Evolutionary conservation across 2,888 invertebrate genomes (phyloP).

Genomic region (Acleris literana): DNA sequence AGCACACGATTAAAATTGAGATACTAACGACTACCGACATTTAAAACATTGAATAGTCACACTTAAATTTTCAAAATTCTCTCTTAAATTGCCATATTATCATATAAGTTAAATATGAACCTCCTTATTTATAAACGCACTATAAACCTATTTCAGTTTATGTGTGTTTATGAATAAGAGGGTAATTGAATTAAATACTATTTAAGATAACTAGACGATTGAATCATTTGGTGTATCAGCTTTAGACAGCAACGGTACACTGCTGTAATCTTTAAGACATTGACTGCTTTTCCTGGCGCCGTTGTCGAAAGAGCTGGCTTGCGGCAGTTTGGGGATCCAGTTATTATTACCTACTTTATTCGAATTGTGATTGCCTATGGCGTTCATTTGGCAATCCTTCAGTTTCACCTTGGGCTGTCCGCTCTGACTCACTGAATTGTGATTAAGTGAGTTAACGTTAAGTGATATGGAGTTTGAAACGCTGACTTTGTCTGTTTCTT

Average conservation of each 20-base stretch:
- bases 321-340: conserved; percentile 75
- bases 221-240: conserved; percentile 75
- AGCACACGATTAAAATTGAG: conserved; percentile 34
- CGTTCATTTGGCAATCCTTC: conserved; percentile 67
- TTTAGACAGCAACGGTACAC: conserved; percentile 75
- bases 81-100: conserved; percentile 38
- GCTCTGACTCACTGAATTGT: conserved; percentile 60
- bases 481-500: conserved; percentile 63
- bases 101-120: conserved; percentile 25
- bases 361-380: conserved; percentile 65
- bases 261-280: conserved; percentile 75
- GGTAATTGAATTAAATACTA: conserved; percentile 6
- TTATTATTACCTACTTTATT: conserved; percentile 79
- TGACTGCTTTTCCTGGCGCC: conserved; percentile 66
- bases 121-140: too few species aligned
- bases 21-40: conserved; percentile 36
- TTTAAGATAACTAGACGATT: conserved; percentile 56
- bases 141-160: too few species aligned
- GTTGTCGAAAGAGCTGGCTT: conserved; percentile 76
- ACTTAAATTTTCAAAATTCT: conserved; percentile 39
- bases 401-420: conserved; percentile 71
- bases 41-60: conserved; percentile 39
- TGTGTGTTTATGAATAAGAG: not conserved
- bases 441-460: conserved; percentile 69
- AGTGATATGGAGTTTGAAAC: conserved; percentile 70